Evolutionary conservation across 2,797 vertebrate species (phyloP), one percentile per base, ranked within the genome.

Genomic region (Semotilus atromaculatus): DNA sequence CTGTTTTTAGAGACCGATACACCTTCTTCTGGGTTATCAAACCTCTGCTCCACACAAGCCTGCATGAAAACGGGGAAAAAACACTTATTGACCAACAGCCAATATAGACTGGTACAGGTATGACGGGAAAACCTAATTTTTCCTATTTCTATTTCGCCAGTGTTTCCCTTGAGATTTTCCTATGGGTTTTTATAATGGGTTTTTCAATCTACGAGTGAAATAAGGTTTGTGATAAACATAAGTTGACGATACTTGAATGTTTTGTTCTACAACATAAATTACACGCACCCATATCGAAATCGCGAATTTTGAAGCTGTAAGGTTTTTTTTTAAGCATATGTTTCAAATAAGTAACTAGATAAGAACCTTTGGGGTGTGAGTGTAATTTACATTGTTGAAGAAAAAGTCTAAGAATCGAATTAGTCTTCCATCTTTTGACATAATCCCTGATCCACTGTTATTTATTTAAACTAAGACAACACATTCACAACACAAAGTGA

Each of bases 21-120:
- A 73, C 97, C 97, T 83, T 97, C 96, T 75, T 96, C 96, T 5
- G 96, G 92, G 87, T 96, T 95, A 92, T 99, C 97, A 90, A 99
- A 99, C 0, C 98, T 97, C 71, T 99, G 98, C 86, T 99, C 98
- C 91, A 99, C 97, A 91, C 98, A 99, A 51, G 95, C 96, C 98
- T 99, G 88, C 23, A 21, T 86, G 5, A 85, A 86, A 81, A 81
- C 2, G 1, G 9, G 9, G 29, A 62, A 71, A 40, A 81, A 29
- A 80, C 14, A 43, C 18, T 11, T 18, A 19, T 18, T 26, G 14
- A 62, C 58, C n/a, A 6, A 60, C 2, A 64, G 6, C 6, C 60
- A 64, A 62, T 29, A 60, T 26, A 60, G 55, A 58, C 23, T 3
- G 55, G 23, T 11, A 23, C 55, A 60, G 58, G 4, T 13, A 60